These are phyloP conservation scores for Myotis davidii DNA, from an alignment of 2,113 vertebrate species.

Conservation along the genomic window DNA sequence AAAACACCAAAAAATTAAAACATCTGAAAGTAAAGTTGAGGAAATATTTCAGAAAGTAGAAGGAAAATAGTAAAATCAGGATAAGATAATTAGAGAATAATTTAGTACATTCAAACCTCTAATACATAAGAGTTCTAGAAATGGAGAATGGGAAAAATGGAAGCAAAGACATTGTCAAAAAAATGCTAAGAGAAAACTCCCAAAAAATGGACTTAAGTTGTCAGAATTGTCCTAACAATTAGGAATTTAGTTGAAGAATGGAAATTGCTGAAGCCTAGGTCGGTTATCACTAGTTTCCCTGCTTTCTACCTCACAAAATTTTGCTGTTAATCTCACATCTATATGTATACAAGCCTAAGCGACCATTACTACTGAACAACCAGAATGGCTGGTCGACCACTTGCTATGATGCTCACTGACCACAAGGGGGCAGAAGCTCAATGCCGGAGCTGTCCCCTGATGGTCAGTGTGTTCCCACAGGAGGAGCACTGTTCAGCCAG, in stretches of 20 bases:
- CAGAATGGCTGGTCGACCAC: too few species aligned
- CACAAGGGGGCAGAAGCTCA: too few species aligned
- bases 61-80: neutral
- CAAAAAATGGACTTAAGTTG: neutral
- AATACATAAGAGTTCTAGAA: neutral
- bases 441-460: too few species aligned
- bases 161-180: neutral
- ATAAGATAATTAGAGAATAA: neutral
- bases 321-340: neutral
- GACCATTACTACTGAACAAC: too few species aligned
- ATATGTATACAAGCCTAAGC: too few species aligned
- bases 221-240: neutral
- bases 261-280: neutral
- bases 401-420: too few species aligned
- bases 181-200: neutral
- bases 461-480: too few species aligned
- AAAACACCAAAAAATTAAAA: neutral
- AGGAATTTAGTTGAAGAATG: neutral
- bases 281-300: neutral
- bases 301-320: neutral
- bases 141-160: neutral
- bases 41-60: conserved; percentile 14
- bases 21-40: neutral
- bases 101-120: neutral
- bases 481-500: too few species aligned